Base-by-base conservation (phyloP, 2,797 vertebrate genomes). In the Enteromius mattozi region DNA sequence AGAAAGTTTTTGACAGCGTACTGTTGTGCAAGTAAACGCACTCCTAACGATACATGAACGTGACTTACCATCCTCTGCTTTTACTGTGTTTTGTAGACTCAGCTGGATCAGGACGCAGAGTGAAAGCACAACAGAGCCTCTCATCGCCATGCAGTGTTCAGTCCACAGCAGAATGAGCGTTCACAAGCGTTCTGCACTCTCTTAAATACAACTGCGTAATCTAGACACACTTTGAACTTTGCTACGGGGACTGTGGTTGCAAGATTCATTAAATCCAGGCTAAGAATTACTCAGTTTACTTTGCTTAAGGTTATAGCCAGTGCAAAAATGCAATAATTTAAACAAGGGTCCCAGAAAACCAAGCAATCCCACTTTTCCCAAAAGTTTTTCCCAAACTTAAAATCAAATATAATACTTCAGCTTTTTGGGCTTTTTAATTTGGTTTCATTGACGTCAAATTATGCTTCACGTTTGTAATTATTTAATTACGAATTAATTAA, bases 31-130 rank as follows among this genome's bases (percentile, higher is more conserved):
- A 30, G 8, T 16, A 3, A 51, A 27, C 4, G 3, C 40, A 14
- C 4, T 6, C 4, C 8, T 56, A 35, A 19, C 5, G 12, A 1
- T 21, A 65, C 7, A 3, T 3, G 13, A 35, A 13, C 3, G 19
- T 2, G 49, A 47, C 83, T 83, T 68, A 88, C 87, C 87, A 6
- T 83, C 42, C 2, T 21, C 47, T 16, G 65, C 71, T 16, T 78
- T 83, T 2, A 45, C 76, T 17, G 17, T 24, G 54, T 49, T 78
- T 9, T 61, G 56, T 2, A 83, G 14, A 35, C 27, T 33, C 2
- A 42, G 17, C 51, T 40, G 37, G 56, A 56, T 40, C 14, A 85
- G 24, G 19, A 63, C 40, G 21, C 45, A 85, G 13, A 88, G 54
- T 16, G 24, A 54, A 42, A 88, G 1, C 13, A 54, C 30, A 3